Evolutionary conservation across 2,113 vertebrate genomes (phyloP).

Genomic region (Carassius auratus): DNA sequence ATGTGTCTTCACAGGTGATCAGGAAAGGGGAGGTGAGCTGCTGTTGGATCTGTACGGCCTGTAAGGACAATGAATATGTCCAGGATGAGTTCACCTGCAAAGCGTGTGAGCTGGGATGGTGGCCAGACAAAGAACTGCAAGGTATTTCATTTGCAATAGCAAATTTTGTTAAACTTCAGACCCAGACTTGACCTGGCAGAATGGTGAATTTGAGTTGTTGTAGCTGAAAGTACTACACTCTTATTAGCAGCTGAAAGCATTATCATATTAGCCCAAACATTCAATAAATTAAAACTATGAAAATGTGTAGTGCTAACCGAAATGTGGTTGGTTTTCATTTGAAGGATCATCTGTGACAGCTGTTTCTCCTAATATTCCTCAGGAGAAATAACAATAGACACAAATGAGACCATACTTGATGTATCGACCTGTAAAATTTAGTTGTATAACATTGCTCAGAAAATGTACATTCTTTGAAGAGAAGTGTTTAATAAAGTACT

Average conservation of each 20-base stretch:
- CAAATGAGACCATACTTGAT: neutral
- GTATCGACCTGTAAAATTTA: neutral
- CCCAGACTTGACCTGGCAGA: too few relatives aligned
- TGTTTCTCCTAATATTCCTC: neutral
- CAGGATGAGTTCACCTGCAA: conserved; percentile 98
- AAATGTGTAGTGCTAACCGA: too few relatives aligned
- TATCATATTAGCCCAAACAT: neutral
- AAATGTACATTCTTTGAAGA: neutral
- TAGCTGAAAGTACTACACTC: too few relatives aligned
- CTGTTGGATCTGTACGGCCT: conserved; percentile 97
- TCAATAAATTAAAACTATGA: neutral
- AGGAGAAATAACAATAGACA: neutral
- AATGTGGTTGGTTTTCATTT: neutral
- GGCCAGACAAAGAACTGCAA: conserved; percentile 89
- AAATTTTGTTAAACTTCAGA: neutral
- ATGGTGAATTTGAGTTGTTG: too few relatives aligned
- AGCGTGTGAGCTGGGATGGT: conserved; percentile 96
- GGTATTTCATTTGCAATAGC: conserved; percentile 70
- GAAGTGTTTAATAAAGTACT: neutral
- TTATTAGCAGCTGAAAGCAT: neutral
- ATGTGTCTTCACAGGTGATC: conserved; percentile 82
- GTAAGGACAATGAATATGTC: conserved; percentile 95
- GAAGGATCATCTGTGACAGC: neutral
- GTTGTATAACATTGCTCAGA: neutral
- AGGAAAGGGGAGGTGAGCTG: conserved; percentile 98